A percentile compares a stretch with the other conserved stretches of the same genome.
These are phyloP conservation scores for Xestia rhomboidea DNA, from an alignment of 2,888 invertebrate species.

Conservation along the genomic window DNA sequence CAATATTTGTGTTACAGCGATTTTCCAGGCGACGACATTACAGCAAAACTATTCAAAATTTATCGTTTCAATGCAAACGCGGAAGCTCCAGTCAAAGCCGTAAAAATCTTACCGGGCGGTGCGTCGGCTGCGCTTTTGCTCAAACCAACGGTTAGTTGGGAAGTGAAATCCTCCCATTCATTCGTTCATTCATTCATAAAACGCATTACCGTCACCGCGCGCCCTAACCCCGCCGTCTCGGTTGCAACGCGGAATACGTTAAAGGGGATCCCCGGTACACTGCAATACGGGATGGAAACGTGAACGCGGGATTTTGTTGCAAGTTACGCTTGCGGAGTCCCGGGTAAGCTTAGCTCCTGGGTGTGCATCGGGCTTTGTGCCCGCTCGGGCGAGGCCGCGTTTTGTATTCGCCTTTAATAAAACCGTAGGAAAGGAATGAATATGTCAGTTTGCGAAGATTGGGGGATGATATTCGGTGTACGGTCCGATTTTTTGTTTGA, in stretches of 20 bases:
- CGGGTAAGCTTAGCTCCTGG: slow-evolving; percentile 78
- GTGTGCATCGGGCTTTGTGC: slow-evolving; percentile 79
- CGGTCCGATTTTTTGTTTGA: slow-evolving; percentile 13
- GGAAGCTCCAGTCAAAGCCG: slow-evolving; percentile 48
- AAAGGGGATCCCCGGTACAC: slow-evolving; percentile 78
- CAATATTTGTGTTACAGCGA: slow-evolving; percentile 60
- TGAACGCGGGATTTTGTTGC: slow-evolving; percentile 85
- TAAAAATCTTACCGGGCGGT: slow-evolving; percentile 63
- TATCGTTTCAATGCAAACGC: slow-evolving; percentile 69
- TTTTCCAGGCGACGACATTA: slow-evolving; percentile 50
- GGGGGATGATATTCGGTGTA: slow-evolving; percentile 50
- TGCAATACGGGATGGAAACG: slow-evolving; percentile 83
- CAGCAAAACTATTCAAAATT: slow-evolving; percentile 67
- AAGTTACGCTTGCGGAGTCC: slow-evolving; percentile 81
- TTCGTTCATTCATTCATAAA: slow-evolving; percentile 87
- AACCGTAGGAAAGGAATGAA: slow-evolving; percentile 76
- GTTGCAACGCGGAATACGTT: slow-evolving; percentile 82
- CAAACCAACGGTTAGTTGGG: slow-evolving; percentile 83
- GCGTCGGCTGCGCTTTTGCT: slow-evolving; percentile 77
- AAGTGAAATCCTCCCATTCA: slow-evolving; percentile 87
- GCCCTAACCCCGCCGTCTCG: slow-evolving; percentile 74
- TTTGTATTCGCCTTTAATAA: slow-evolving; percentile 82
- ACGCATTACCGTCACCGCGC: slow-evolving; percentile 83
- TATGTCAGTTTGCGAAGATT: slow-evolving; percentile 68
- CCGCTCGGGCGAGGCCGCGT: slow-evolving; percentile 73